A percentile compares a stretch with the other conserved stretches of the same genome.
These are phyloP conservation scores for Halichoerus grypus DNA, from an alignment of 2,113 vertebrate genomes.

Conservation along the genomic window DNA sequence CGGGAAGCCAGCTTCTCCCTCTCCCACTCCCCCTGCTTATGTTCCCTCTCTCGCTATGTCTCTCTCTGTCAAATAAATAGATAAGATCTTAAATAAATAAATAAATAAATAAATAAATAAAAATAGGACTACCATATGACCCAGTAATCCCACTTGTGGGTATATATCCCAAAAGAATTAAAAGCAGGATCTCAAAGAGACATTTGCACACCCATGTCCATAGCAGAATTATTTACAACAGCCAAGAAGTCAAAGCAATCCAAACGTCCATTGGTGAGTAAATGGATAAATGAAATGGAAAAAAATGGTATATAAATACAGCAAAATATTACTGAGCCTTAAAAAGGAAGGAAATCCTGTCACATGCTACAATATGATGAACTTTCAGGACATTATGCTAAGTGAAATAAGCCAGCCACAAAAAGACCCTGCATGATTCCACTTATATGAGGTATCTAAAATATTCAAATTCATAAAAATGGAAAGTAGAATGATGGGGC, in stretches of 20 bases:
- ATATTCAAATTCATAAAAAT: not conserved
- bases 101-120: not conserved
- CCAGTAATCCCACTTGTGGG: not conserved
- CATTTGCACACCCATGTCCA: not conserved
- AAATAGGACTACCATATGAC: constrained; percentile 19
- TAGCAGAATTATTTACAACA: not conserved
- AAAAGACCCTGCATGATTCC: not conserved
- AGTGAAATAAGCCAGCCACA: constrained; percentile 46
- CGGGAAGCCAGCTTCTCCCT: no score
- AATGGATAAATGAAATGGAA: not conserved
- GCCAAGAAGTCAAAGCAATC: not conserved
- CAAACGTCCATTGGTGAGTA: not conserved
- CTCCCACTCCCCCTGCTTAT: no score
- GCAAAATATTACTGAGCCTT: not conserved
- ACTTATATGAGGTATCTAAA: not conserved
- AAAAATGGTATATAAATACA: not conserved
- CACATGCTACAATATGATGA: not conserved
- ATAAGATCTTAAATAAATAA: no score
- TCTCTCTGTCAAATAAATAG: no score
- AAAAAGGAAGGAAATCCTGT: constrained; percentile 17
- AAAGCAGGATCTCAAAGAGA: not conserved
- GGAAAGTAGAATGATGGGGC: not conserved
- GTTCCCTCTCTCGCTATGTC: no score
- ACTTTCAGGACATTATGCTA: not conserved
- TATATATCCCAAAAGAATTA: not conserved